A percentile compares a stretch with the other conserved stretches of the same genome.
phyloP scores from a whole-genome alignment of 37 sponge, comb jelly and placozoan species.

The Beroe forskalii region DNA sequence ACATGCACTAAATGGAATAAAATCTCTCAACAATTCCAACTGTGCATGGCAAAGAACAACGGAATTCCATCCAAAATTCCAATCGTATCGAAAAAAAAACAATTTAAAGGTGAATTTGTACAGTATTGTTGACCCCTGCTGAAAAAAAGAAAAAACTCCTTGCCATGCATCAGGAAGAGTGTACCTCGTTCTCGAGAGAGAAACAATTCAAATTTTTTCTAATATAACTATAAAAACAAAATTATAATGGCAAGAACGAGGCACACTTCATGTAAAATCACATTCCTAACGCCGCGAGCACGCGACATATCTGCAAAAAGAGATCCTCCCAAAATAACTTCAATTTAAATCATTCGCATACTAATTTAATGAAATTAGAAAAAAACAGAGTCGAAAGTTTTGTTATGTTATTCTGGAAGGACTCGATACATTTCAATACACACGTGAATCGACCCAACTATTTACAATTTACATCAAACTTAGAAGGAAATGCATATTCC shows the following conservation, averaged over 20 bases:
- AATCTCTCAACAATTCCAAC: conserved; percentile 55
- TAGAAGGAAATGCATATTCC: too few relatives aligned
- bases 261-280: not conserved
- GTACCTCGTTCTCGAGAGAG: not conserved
- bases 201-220: too few relatives aligned
- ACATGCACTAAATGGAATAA: conserved; percentile 38
- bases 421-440: not conserved
- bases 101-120: too few relatives aligned
- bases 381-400: not conserved
- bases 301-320: not conserved
- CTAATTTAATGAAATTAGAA: not conserved
- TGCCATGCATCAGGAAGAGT: not conserved
- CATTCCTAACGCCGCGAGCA: not conserved
- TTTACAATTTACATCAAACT: conserved; percentile 60
- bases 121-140: too few relatives aligned
- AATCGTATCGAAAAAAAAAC: too few relatives aligned
- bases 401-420: not conserved
- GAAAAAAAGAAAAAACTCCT: not conserved
- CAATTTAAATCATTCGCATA: not conserved
- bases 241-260: not conserved
- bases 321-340: not conserved
- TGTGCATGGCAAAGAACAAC: not conserved
- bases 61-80: not conserved
- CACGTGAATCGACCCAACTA: conserved; percentile 31
- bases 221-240: not conserved